Percentiles rank a stretch among this genome's conserved stretches.
phyloP scores from a whole-genome alignment of 1,140 invertebrate species.

The Drosophila tsacasi region DNA sequence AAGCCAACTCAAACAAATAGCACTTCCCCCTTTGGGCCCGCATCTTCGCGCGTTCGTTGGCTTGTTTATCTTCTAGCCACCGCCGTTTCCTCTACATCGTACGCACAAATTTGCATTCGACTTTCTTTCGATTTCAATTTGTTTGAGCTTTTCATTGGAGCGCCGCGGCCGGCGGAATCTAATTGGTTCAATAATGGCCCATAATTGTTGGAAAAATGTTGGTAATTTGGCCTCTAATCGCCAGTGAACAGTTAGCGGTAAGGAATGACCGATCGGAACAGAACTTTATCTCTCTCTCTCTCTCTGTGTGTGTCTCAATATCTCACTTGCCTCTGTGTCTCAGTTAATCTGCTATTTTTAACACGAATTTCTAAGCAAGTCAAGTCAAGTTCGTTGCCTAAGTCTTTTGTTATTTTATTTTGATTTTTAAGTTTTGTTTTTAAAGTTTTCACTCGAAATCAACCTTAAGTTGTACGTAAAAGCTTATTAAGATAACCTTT shows the following conservation, averaged over 20 bases:
- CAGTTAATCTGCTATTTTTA: background rate
- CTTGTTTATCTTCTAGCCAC: conserved; percentile 29
- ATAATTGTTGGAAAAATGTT: conserved; percentile 72
- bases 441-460: background rate
- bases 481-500: background rate
- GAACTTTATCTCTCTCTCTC: conserved; percentile 17
- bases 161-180: conserved; percentile 3
- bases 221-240: conserved; percentile 71
- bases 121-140: conserved; percentile 68
- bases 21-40: conserved; percentile 55
- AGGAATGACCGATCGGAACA: conserved; percentile 25
- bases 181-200: conserved; percentile 64
- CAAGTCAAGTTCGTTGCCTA: conserved; percentile 74
- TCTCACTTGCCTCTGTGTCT: background rate
- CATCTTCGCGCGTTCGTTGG: conserved; percentile 32
- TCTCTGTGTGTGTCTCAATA: background rate
- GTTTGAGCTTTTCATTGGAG: conserved; percentile 38
- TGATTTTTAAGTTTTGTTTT: conserved; percentile 3
- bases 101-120: conserved; percentile 63
- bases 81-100: conserved; percentile 10
- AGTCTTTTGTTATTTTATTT: conserved; percentile 72
- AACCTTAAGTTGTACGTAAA: background rate
- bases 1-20: conserved; percentile 79
- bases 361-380: background rate
- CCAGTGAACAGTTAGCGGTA: conserved; percentile 57